Conservation (phyloP, 2,113 vertebrate genomes). For the Hemichromis elongatus region DNA sequence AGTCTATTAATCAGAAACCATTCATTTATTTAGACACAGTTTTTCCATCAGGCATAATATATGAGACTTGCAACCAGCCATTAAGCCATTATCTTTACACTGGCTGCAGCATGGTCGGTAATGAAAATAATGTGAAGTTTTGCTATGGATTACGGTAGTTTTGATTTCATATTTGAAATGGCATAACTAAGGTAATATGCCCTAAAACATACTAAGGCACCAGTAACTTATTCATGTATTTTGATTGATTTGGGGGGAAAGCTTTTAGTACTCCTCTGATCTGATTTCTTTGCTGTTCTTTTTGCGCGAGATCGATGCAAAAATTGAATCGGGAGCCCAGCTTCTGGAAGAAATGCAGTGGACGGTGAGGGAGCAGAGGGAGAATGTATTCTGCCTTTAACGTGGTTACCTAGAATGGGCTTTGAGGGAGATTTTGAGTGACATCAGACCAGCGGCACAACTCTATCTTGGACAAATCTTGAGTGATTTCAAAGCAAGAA, state of each 20-base stretch:
- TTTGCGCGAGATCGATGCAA: constrained; percentile 68
- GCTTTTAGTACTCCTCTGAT: constrained; percentile 72
- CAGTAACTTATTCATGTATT: constrained; percentile 65
- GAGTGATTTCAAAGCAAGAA: constrained; percentile 36
- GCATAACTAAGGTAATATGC: constrained; percentile 54
- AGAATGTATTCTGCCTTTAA: constrained; percentile 64
- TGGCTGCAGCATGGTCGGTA: constrained; percentile 4
- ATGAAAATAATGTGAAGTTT: constrained; percentile 46
- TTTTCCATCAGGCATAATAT: constrained; percentile 19
- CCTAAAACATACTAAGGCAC: constrained; percentile 55
- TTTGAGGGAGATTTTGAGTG: constrained; percentile 64
- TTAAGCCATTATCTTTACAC: constrained; percentile 21
- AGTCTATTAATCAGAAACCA: constrained; percentile 1
- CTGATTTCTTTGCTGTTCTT: constrained; percentile 64
- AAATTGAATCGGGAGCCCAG: constrained; percentile 64
- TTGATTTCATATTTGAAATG: constrained; percentile 58
- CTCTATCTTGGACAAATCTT: constrained; percentile 47
- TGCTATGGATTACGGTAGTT: constrained; percentile 36
- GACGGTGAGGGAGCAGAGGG: constrained; percentile 60
- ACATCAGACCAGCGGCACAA: constrained; percentile 41
- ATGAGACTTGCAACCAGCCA: constrained; percentile 13
- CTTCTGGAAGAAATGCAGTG: constrained; percentile 46
- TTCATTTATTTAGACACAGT: constrained; percentile 15
- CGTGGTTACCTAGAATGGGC: constrained; percentile 67
- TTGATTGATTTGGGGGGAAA: constrained; percentile 69